Evolutionary conservation across 2,797 vertebrate species (phyloP).

Genomic region (Allobates femoralis): DNA sequence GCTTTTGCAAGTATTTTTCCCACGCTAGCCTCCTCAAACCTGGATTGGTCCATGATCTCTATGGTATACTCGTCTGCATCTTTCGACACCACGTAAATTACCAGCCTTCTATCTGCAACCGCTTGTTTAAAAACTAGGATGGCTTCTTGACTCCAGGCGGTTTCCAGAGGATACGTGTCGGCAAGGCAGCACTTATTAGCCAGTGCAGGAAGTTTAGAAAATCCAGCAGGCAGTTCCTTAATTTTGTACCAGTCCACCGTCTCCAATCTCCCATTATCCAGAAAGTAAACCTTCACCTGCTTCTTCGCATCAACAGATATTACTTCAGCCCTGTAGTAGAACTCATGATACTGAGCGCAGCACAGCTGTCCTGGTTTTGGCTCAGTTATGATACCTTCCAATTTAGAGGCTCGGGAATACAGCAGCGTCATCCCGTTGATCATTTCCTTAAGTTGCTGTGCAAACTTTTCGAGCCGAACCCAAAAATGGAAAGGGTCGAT

Average conservation of each 20-base stretch:
- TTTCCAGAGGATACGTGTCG: constrained; percentile 75
- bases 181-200: constrained; percentile 84
- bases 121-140: constrained; percentile 81
- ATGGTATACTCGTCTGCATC: constrained; percentile 76
- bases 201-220: constrained; percentile 79
- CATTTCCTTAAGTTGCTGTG: constrained; percentile 77
- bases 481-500: constrained; percentile 87
- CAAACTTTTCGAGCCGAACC: constrained; percentile 80
- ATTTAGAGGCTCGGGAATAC: constrained; percentile 74
- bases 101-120: constrained; percentile 81
- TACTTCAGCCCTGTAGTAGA: constrained; percentile 84
- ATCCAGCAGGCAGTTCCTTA: constrained; percentile 78
- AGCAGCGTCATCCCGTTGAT: constrained; percentile 77
- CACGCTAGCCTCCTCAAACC: constrained; percentile 78
- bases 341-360: constrained; percentile 81
- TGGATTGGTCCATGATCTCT: constrained; percentile 78
- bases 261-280: constrained; percentile 85
- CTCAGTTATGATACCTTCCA: constrained; percentile 70
- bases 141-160: constrained; percentile 80
- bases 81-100: constrained; percentile 75
- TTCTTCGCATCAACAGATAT: constrained; percentile 69
- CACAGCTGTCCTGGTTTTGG: constrained; percentile 81
- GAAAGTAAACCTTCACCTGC: constrained; percentile 76
- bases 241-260: constrained; percentile 75
- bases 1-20: constrained; percentile 77